These are phyloP conservation scores for Uropetala carovei DNA, from an alignment of 2,888 invertebrate genomes.

Conservation along the genomic window DNA sequence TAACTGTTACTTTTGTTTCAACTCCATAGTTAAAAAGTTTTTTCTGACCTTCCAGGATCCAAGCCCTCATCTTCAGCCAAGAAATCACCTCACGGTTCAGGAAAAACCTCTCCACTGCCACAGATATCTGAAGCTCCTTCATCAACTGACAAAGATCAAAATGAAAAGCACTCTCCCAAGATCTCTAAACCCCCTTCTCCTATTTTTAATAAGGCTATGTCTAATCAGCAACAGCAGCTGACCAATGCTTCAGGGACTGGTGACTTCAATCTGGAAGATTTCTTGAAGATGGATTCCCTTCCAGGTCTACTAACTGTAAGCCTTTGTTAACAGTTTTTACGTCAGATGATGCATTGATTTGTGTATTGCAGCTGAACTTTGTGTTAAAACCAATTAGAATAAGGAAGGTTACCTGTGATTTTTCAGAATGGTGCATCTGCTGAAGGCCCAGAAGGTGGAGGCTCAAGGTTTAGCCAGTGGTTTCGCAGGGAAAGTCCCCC, in stretches of 20 bases:
- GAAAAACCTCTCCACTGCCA: conserved; percentile 39
- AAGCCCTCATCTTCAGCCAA: background rate
- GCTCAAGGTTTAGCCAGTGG: conserved; percentile 79
- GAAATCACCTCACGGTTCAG: conserved; percentile 60
- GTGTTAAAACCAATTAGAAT: background rate
- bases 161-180: conserved; percentile 58
- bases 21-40: background rate
- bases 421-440: conserved; percentile 82
- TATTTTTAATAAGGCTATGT: background rate
- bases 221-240: background rate
- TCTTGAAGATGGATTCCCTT: conserved; percentile 88
- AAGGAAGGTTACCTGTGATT: conserved; percentile 63
- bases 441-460: conserved; percentile 73
- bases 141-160: conserved; percentile 48
- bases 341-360: background rate
- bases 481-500: conserved; percentile 84
- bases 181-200: conserved; percentile 57
- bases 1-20: background rate
- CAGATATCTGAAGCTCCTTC: conserved; percentile 25
- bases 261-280: conserved; percentile 90
- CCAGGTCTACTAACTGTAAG: conserved; percentile 84
- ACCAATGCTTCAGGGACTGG: conserved; percentile 48
- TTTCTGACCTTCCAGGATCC: conserved; percentile 1
- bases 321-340: conserved; percentile 65
- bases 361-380: background rate